Conservation (phyloP, 2,113 vertebrate species). For the Ceyx cyanopectus region DNA sequence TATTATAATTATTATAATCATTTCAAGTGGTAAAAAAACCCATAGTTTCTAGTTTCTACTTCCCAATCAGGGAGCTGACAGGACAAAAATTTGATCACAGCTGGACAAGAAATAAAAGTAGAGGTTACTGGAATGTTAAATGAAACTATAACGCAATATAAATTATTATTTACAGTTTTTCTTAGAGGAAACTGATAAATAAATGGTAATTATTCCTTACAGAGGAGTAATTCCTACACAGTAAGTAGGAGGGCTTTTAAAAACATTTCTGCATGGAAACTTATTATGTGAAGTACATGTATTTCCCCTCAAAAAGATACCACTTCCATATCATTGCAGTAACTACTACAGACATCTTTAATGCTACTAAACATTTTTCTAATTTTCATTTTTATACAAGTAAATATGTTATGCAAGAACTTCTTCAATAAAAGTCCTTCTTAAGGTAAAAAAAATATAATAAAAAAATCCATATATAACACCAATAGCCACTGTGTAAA, state of each 20-base stretch:
- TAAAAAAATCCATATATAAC: background rate
- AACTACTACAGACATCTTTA: background rate
- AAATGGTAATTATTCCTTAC: background rate
- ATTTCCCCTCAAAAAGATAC: background rate
- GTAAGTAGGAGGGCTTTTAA: background rate
- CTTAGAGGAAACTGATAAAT: background rate
- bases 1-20: background rate
- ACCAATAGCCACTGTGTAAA: background rate
- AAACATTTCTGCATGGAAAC: background rate
- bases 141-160: background rate
- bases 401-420: background rate
- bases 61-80: background rate
- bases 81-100: background rate
- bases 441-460: background rate
- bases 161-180: background rate
- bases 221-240: no score
- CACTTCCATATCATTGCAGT: background rate
- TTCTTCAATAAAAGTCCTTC: background rate
- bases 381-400: background rate
- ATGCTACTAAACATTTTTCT: background rate
- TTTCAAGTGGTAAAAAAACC: background rate
- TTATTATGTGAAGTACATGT: background rate
- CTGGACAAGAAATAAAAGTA: background rate
- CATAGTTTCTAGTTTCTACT: background rate
- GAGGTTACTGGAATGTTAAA: background rate